phyloP scores from a whole-genome alignment of 92 coral and sea anemone genomes.

The Epizoanthus fatuus region DNA sequence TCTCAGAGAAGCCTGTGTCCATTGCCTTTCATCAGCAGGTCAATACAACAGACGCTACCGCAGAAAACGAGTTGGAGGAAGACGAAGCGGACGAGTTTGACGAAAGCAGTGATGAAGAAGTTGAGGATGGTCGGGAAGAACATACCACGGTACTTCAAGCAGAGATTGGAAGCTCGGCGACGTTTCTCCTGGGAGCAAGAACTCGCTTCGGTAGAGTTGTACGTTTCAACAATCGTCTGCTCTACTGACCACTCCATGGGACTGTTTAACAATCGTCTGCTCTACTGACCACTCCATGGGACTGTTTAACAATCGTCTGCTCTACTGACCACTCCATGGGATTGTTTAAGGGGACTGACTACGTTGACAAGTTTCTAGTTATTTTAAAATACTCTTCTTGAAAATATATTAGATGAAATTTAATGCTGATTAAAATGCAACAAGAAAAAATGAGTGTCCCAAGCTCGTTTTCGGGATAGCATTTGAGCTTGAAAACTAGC shows the following conservation, averaged over 20 bases:
- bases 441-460: too few species aligned
- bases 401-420: too few species aligned
- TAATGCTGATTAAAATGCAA: too few species aligned
- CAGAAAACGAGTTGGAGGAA: conserved; percentile 5
- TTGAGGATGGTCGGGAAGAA: conserved; percentile 38
- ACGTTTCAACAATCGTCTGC: conserved; percentile 50
- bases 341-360: not conserved
- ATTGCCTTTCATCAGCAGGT: conserved; percentile 23
- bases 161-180: conserved; percentile 67
- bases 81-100: conserved; percentile 35
- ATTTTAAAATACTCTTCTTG: not conserved
- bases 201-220: conserved; percentile 63
- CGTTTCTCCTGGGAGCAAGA: conserved; percentile 54
- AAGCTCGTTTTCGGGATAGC: too few species aligned
- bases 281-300: conserved; percentile 5
- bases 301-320: conserved; percentile 47
- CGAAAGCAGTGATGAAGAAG: conserved; percentile 53
- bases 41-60: not conserved
- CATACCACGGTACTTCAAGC: conserved; percentile 18
- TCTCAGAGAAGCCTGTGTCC: conserved; percentile 29
- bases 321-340: conserved; percentile 5
- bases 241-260: conserved; percentile 5
- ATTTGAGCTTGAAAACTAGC: too few species aligned
- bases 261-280: conserved; percentile 47
- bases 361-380: not conserved